A percentile compares a stretch with the other conserved stretches of the same genome.
phyloP scores from a whole-genome alignment of 2,797 vertebrate species.

The Sternotherus odoratus region DNA sequence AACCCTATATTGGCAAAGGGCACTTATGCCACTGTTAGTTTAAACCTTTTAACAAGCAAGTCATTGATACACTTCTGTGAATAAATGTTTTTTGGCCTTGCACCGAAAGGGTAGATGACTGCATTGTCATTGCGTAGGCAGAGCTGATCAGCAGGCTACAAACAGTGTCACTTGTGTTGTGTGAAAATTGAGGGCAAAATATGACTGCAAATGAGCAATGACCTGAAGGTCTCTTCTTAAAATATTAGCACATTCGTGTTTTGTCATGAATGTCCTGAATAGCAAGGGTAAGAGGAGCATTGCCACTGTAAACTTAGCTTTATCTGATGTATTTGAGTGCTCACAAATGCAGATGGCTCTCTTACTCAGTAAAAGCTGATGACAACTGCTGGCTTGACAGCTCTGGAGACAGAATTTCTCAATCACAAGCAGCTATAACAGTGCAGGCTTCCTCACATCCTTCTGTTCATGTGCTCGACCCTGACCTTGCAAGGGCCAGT shows the following conservation, averaged over 20 bases:
- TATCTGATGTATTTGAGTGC: background rate
- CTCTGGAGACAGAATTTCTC: background rate
- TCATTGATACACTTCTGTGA: background rate
- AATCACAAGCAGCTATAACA: background rate
- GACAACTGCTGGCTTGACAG: background rate
- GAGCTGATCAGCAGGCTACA: background rate
- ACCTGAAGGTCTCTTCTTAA: background rate
- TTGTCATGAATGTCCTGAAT: background rate
- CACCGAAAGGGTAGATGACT: background rate
- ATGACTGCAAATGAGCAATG: background rate
- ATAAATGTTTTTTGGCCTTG: accelerated
- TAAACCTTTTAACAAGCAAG: too few relatives aligned
- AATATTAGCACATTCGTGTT: accelerated
- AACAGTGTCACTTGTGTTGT: background rate
- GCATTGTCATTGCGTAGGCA: background rate
- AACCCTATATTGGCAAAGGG: background rate
- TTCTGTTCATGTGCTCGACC: background rate
- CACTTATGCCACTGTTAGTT: background rate
- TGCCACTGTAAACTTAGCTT: background rate
- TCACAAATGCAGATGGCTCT: background rate
- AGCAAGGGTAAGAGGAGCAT: background rate
- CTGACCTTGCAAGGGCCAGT: background rate
- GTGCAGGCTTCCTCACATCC: background rate
- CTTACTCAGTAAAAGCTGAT: background rate
- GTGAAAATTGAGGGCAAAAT: background rate